These are phyloP conservation scores for Epinephelus fuscoguttatus DNA, from an alignment of 2,113 vertebrate genomes.

Conservation along the genomic window DNA sequence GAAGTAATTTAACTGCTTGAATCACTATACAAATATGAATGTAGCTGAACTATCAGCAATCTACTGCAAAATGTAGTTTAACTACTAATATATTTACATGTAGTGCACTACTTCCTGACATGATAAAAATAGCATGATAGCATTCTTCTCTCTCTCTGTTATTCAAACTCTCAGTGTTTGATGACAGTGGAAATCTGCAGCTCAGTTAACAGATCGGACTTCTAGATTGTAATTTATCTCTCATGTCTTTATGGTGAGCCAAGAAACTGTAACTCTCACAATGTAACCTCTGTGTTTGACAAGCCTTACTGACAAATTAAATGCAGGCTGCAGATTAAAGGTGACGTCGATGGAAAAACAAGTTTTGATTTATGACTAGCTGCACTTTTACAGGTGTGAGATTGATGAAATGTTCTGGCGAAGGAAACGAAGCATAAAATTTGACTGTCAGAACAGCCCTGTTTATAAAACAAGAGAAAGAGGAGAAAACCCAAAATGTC, in stretches of 20 bases:
- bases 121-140: neutral
- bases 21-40: no score
- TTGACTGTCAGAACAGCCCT: neutral
- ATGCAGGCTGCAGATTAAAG: neutral
- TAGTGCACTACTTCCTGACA: neutral
- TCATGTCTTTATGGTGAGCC: neutral
- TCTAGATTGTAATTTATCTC: constrained; percentile 10
- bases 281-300: constrained; percentile 17
- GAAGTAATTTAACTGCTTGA: no score
- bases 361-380: constrained; percentile 24
- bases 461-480: neutral
- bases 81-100: no score
- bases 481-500: neutral
- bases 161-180: neutral
- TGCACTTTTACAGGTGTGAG: constrained; percentile 25
- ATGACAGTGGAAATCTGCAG: constrained; percentile 11
- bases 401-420: constrained; percentile 16
- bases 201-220: neutral
- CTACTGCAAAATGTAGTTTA: no score
- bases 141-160: neutral
- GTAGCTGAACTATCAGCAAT: no score
- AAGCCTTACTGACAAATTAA: constrained; percentile 11
- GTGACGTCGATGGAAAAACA: constrained; percentile 11
- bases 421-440: neutral
- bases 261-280: neutral